Base-by-base conservation (phyloP, 2,113 vertebrate genomes). In the Alosa alosa region DNA sequence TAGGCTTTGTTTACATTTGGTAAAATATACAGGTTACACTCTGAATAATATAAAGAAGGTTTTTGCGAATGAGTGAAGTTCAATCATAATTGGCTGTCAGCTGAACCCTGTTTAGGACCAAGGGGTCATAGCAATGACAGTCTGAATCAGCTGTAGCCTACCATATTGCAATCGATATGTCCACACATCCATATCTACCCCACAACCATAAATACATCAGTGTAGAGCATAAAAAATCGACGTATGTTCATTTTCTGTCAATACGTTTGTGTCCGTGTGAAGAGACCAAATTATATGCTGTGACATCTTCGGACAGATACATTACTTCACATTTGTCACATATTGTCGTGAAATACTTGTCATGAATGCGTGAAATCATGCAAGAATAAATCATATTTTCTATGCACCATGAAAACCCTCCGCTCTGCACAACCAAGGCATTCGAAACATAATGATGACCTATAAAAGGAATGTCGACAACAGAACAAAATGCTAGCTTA, bases 41-140 rank as follows among this genome's bases (percentile, higher is more conserved):
- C 25, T 78, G 72, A 11, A 39, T 41, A 78, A 39, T 39, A 36
- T 78, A 17, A 75, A 75, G 39, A 36, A 25, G 60, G 60, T 8
- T 20, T 64, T 78, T 11, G 31, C 9, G 39, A 81, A 39, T n/a
- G 41, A 82, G 64, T 81, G 41, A 13, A 31, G 39, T 52, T 81
- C 25, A 25, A 75, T 49, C 15, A 46, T 75, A 75, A n/a, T 72
- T 49, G 4, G 46, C 20, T 49, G 49, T 57, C 4, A 55, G 17
- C 18, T 47, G 39, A 20, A 55, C 78, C 0, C 3, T 31, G 22
- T 64, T 17, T 13, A 82, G 90, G 90, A 88, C 90, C 89, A 89
- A 92, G 90, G 94, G 95, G 94, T 95, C 93, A 95, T 41, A 90
- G 94, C 93, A 95, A 95, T 95, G 94, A 95, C 95, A 94, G 92